Evolutionary conservation across 1,140 invertebrate genomes (phyloP), one percentile per base, ranked within the genome.

Genomic region (Diploscapter pachys): DNA sequence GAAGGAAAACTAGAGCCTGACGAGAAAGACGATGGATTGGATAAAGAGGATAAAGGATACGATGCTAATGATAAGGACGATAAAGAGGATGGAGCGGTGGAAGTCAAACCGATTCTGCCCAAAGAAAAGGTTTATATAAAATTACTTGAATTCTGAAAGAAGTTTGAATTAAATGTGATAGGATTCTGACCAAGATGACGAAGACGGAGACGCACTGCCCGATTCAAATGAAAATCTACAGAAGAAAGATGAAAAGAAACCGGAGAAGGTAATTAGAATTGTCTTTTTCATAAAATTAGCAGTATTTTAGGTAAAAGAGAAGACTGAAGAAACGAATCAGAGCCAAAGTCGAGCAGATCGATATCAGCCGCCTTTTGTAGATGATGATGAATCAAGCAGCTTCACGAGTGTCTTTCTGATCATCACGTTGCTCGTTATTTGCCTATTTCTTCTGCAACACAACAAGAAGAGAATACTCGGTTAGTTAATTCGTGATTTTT

Each of bases 381-480:
- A 72, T 52, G 65, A 53, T n/a, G 71, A 72, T 53, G 59, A 54
- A 2, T 51, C 62, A 0, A 50, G 55, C 48, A 68, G 57, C 50
- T 68, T 68, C 56, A 56, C 70, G 54, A 61, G 57, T 11, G 68
- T 74, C 66, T 61, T 74, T 11, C 51, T 74, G 5, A 49, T 74
- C n/a, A 67, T 49, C 4, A 59, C 65, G 3, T 63, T 74, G 31
- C 73, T 74, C 11, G 56, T 74, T 9, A 57, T 74, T 31, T 65
- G 63, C 48, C 62, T 74, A 50, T 74, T 69, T 53, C 54, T 74
- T 13, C 53, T 74, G 4, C 73, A 74, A 62, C 73, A 74, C 31
- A 74, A 74, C 49, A 74, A 74, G 66, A 74, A 74, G 56, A 74
- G 66, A 52, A 59, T 74, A 55, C 65, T 74, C 3, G 73, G 73